Base-by-base conservation (phyloP, 2,797 vertebrate genomes). In the Tiaroga cobitis region DNA sequence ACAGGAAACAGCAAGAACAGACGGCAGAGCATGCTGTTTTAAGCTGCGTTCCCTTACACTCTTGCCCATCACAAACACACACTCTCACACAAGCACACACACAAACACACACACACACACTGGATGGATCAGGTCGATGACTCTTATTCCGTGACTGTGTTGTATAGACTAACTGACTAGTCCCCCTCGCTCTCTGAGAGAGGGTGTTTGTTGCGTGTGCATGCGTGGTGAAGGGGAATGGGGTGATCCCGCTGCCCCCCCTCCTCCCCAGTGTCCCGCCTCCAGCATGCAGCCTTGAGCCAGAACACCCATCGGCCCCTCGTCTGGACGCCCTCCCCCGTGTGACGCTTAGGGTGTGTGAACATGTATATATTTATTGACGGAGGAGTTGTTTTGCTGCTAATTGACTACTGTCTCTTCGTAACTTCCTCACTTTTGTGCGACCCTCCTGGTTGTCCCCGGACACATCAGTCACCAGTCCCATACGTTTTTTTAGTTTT, bases 401-500 rank as follows among this genome's bases (percentile, higher is more conserved):
- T 99, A 98, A 97, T 96, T 94, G 97, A 98, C 98, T 99, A 97
- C 98, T 99, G 98, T 99, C 96, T 97, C 95, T 97, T 96, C 97
- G 96, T 97, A 97, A 97, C 96, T 86, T 88, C 82, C 81, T 86
- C 73, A 76, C 69, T 85, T 69, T 82, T 1, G 10, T 76, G 70
- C 69, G 41, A 78, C 79, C 79, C 39, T 69, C 26, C 16, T 68
- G 93, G 63, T 65, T 65, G 63, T 65, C 63, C 29, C 32, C 15
- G 63, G 92, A 93, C 91, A 93, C 89, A 90, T 92, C 85, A 92
- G 92, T 92, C 89, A 90, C 92, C 85, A 92, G 92, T 92, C 86
- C 89, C 87, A 92, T 32, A 32, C 2, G 1, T 32, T 29, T 63
- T 4, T n/a, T 59, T 3, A 3, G 1, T 9, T 95, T 92, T 88